Percentiles rank a stretch among this genome's conserved stretches.
Evolutionary conservation across 2,113 vertebrate species (phyloP).

Genomic region (Ptychochromis oligacanthus): DNA sequence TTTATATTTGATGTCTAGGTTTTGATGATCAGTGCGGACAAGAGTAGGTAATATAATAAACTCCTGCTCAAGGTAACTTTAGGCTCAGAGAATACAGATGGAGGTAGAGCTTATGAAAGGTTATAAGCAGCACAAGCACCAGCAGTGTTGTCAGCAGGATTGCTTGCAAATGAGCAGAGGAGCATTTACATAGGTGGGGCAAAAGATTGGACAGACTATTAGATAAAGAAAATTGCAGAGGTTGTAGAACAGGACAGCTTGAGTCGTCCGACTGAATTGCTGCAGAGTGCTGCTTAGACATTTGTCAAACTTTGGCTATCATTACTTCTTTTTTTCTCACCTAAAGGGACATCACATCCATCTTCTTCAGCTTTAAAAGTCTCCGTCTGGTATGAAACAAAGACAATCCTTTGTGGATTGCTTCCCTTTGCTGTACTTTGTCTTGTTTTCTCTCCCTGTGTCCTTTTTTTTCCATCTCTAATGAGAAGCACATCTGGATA

Average conservation of each 20-base stretch:
- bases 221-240: conserved; percentile 4
- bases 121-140: not conserved
- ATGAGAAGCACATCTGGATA: conserved; percentile 67
- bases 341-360: not conserved
- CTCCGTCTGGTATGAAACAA: not conserved
- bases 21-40: not conserved
- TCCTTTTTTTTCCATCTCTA: conserved; percentile 7
- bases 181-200: not conserved
- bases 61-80: not conserved
- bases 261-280: not conserved
- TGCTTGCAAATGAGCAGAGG: conserved; percentile 53
- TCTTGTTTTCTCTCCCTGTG: not conserved
- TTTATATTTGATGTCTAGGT: not conserved
- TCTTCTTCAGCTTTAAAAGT: not conserved
- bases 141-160: conserved; percentile 10
- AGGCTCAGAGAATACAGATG: conserved; percentile 17
- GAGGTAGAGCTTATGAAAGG: not conserved
- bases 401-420: not conserved
- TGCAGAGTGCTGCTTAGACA: not conserved
- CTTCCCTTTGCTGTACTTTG: not conserved
- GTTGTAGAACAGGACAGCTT: conserved; percentile 5
- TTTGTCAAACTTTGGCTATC: not conserved
- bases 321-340: not conserved
- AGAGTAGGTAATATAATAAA: not conserved
- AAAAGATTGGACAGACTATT: not conserved